phyloP scores from a whole-genome alignment of 2,797 vertebrate species.

The Melopsittacus undulatus region DNA sequence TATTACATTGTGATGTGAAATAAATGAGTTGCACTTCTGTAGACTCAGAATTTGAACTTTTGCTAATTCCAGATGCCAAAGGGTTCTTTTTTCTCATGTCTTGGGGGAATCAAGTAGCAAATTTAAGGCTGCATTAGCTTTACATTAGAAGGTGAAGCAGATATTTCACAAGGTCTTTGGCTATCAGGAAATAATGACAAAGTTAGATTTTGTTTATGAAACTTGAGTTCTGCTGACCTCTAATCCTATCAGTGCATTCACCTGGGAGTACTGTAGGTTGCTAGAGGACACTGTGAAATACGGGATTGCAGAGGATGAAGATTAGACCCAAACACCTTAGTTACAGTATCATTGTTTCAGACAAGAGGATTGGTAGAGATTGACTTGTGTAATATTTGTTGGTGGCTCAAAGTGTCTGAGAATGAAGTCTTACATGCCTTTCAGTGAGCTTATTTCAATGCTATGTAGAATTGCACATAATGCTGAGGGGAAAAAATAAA shows the following conservation, averaged over 20 bases:
- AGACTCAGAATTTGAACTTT: background rate
- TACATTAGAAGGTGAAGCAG: background rate
- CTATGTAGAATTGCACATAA: background rate
- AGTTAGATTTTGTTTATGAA: background rate
- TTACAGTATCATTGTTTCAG: background rate
- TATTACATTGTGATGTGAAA: background rate
- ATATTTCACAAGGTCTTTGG: background rate
- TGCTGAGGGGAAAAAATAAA: background rate
- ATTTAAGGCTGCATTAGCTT: background rate
- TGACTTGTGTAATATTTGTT: background rate
- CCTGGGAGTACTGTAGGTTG: background rate
- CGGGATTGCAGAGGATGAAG: background rate
- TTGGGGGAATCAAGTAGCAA: background rate
- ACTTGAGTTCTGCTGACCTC: background rate
- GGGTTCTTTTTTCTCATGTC: background rate
- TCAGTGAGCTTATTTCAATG: background rate
- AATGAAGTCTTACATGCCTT: fast-evolving
- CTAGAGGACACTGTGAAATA: background rate
- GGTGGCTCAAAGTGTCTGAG: fast-evolving
- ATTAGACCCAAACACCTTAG: background rate
- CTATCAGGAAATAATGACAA: background rate
- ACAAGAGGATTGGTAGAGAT: background rate
- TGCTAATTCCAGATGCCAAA: background rate
- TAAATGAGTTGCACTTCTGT: background rate
- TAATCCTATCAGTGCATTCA: background rate